Conservation (phyloP, 2,797 vertebrate genomes). For the Vespertilio murinus region DNA sequence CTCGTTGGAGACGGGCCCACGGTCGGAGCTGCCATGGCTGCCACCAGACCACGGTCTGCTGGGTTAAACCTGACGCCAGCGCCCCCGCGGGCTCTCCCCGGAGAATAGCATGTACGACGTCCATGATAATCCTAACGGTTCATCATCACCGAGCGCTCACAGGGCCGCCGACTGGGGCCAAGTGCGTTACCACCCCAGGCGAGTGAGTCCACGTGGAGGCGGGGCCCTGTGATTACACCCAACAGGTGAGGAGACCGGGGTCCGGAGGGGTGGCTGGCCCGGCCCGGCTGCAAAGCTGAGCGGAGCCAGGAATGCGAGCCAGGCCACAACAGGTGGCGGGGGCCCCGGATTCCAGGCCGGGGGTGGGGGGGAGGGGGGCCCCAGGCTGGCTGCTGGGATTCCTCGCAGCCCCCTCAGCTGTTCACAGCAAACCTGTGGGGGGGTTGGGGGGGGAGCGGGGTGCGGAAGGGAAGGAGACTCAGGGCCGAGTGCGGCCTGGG, state of each 20-base stretch:
- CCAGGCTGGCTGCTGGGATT: neutral
- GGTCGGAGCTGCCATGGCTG: accelerated
- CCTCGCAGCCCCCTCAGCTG: neutral
- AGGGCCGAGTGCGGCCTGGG: neutral
- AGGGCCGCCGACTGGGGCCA: no score
- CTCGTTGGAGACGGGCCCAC: accelerated
- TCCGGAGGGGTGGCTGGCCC: neutral
- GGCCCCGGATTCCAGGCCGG: neutral
- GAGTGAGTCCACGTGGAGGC: no score
- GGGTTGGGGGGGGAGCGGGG: no score
- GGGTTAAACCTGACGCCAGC: neutral
- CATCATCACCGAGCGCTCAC: neutral
- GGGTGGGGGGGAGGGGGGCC: neutral
- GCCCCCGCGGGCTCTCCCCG: neutral
- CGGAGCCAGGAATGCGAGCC: neutral
- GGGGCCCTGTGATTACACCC: no score
- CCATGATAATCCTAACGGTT: neutral
- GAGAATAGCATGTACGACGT: neutral
- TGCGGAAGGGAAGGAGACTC: neutral
- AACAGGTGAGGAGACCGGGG: neutral
- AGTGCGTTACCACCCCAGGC: no score
- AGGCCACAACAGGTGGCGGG: neutral
- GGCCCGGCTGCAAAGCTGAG: neutral
- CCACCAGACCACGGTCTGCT: neutral
- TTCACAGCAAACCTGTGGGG: neutral